phyloP scores from a whole-genome alignment of 2,797 vertebrate genomes.

The Champsocephalus gunnari region DNA sequence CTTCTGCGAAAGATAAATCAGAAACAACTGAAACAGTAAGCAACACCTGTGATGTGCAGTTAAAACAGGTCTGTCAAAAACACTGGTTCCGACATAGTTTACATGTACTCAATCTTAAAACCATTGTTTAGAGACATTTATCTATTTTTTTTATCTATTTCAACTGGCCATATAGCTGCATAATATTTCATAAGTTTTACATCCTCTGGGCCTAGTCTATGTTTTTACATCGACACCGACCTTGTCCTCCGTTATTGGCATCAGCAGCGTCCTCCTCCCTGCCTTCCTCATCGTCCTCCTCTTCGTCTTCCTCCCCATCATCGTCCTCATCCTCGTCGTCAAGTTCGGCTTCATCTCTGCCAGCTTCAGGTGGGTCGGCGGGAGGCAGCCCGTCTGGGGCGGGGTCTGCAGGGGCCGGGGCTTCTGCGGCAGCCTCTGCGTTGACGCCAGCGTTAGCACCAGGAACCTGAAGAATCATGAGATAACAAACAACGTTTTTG shows the following conservation, averaged over 20 bases:
- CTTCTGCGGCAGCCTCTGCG: constrained; percentile 83
- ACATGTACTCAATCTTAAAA: neutral
- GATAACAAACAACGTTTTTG: neutral
- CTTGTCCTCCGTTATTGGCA: constrained; percentile 91
- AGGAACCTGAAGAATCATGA: constrained; percentile 77
- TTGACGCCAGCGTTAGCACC: constrained; percentile 89
- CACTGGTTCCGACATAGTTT: neutral
- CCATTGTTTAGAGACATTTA: neutral
- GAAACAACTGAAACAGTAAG: neutral
- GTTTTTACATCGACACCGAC: constrained; percentile 37
- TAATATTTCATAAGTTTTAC: neutral
- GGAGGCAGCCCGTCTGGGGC: constrained; percentile 38
- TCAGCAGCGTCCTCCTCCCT: constrained; percentile 90
- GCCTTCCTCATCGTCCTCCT: constrained; percentile 88
- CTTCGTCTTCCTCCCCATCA: constrained; percentile 90
- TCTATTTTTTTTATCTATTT: neutral
- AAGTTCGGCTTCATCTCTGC: constrained; percentile 86
- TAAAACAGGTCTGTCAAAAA: constrained; percentile 5
- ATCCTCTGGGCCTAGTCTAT: neutral
- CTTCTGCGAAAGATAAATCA: constrained; percentile 82
- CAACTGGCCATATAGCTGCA: neutral
- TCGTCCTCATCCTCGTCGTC: constrained; percentile 91
- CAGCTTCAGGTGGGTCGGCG: constrained; percentile 46
- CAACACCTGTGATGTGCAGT: neutral
- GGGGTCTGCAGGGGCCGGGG: constrained; percentile 40